Base-by-base conservation (phyloP, 2,888 invertebrate genomes). In the Amphipoea oculea region DNA sequence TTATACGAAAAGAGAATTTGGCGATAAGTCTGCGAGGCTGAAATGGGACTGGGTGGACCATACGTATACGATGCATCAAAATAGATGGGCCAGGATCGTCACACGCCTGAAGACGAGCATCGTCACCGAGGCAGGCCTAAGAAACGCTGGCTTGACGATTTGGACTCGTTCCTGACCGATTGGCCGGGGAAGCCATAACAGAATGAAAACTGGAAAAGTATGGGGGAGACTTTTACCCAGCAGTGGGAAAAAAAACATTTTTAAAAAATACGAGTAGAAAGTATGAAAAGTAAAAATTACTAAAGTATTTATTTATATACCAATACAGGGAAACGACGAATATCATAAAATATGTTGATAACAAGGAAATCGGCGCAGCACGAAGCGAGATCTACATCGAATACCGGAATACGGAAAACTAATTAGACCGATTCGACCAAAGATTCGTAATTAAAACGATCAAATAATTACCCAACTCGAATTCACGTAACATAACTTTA, bases 351-450 rank as follows among this genome's bases (percentile, higher is more conserved):
- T 42, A 81, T 36, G 67, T 57, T 77, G 81, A 82, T 82, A 82
- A 71, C 75, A 66, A 78, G 83, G 80, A 86, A 86, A 86, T 79
- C 83, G 67, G 71, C 57, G 67, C 72, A 74, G 60, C 72, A 78
- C 76, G 68, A 81, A 74, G 20, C 48, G 29, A 81, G 81, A 86
- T 83, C 66, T 67, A 72, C 78, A 81, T 79, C 74, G 69, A 83
- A 81, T 67, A 68, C 81, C 86, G 83, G 86, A 86, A 78, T 81
- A 83, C 83, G 86, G 86, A 86, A 86, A 83, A 75, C 78, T 83
- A 86, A 86, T 86, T 79, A 83, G 60, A 73, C 23, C 63, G 79
- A 85, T 82, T 78, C 75, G n/a, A 79, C 79, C 79, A 76, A 76
- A 83, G 83, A 86, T 81, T 78, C 67, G 65, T 73, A 86, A 85